Evolutionary conservation across 2,888 invertebrate species (phyloP).

Genomic region (Agrypnus murinus): DNA sequence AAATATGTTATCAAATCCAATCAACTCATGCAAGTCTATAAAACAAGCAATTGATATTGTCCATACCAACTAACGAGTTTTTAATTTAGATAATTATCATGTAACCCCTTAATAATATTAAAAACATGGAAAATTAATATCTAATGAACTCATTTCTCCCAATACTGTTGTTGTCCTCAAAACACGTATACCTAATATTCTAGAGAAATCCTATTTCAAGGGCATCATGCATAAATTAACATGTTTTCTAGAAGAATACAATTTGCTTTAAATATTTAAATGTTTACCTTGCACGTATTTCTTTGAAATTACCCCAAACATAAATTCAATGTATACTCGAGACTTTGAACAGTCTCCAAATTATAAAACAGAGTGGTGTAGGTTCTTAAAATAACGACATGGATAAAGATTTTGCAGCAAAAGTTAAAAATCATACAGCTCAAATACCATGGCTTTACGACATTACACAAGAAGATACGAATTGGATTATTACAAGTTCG

Average conservation of each 20-base stretch:
- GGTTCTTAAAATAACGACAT: background rate
- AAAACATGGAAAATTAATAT: too few species aligned
- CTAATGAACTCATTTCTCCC: too few species aligned
- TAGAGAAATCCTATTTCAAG: too few species aligned
- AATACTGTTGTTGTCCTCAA: too few species aligned
- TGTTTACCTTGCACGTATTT: conserved; percentile 52
- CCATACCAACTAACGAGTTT: too few species aligned
- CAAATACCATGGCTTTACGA: conserved; percentile 70
- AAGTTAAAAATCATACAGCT: conserved; percentile 20
- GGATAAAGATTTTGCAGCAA: background rate
- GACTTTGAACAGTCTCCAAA: background rate
- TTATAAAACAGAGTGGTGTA: background rate
- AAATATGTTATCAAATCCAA: too few species aligned
- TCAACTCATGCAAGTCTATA: too few species aligned
- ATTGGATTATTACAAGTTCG: conserved; percentile 91
- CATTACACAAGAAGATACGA: conserved; percentile 86
- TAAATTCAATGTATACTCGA: background rate
- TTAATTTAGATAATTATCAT: too few species aligned
- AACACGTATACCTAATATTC: too few species aligned
- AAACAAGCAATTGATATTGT: too few species aligned
- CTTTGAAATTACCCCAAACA: background rate
- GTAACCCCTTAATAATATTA: too few species aligned
- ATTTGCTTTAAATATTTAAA: conserved; percentile 56
- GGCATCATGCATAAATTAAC: too few species aligned
- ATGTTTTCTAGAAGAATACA: conserved; percentile 28